phyloP scores from a whole-genome alignment of 2,888 invertebrate genomes.

The Matsumyia berberina region DNA sequence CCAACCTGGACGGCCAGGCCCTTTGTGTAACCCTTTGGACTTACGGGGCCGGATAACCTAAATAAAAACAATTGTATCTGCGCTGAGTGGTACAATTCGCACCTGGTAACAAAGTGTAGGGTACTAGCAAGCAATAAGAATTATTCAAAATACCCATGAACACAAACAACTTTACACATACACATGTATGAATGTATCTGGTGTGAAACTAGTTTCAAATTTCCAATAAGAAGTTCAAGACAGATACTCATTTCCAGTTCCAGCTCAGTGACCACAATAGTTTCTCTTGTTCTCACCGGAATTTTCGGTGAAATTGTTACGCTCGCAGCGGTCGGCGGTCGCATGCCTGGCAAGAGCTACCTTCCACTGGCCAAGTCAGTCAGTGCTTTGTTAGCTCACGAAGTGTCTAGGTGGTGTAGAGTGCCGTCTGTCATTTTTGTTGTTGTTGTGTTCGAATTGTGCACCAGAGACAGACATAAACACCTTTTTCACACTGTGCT shows the following conservation, averaged over 20 bases:
- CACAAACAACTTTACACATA: not conserved
- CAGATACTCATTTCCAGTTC: slow-evolving; percentile 66
- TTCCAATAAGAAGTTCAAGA: slow-evolving; percentile 66
- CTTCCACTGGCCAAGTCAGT: slow-evolving; percentile 39
- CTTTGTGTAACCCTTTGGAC: too few relatives aligned
- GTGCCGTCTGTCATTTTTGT: slow-evolving; percentile 17
- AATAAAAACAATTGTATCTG: too few relatives aligned
- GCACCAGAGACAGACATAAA: slow-evolving; percentile 20
- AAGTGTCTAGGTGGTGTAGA: slow-evolving; percentile 52
- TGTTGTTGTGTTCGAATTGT: slow-evolving; percentile 38
- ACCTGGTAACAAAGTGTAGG: slow-evolving; percentile 48
- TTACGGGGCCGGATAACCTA: too few relatives aligned
- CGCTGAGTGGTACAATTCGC: not conserved
- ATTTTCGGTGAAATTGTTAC: slow-evolving; percentile 37
- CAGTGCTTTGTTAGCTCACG: slow-evolving; percentile 69
- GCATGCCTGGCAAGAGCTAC: slow-evolving; percentile 16
- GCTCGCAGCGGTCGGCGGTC: slow-evolving; percentile 11
- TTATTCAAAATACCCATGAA: not conserved
- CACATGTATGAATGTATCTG: slow-evolving; percentile 1
- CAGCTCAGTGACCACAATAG: slow-evolving; percentile 54
- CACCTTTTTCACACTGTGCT: slow-evolving; percentile 11
- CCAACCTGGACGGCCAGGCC: too few relatives aligned
- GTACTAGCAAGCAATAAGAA: too few relatives aligned
- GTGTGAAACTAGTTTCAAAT: slow-evolving; percentile 65
- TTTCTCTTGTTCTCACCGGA: slow-evolving; percentile 50